These are phyloP conservation scores for Troides helena DNA, from an alignment of 2,888 invertebrate species.

Conservation along the genomic window DNA sequence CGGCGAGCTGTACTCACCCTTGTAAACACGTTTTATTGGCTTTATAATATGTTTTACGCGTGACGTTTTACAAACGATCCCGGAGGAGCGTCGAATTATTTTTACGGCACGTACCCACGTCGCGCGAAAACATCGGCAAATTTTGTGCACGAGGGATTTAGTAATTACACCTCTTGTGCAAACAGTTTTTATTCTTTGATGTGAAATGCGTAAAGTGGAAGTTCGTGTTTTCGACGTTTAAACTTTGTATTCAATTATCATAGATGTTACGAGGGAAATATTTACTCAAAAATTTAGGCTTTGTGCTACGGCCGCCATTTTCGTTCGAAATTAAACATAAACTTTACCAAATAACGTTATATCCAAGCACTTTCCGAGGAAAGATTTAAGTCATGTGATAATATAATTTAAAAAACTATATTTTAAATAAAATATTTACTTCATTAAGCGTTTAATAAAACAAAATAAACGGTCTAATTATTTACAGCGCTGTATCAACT, in stretches of 20 bases:
- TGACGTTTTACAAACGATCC: constrained; percentile 81
- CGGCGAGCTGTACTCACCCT: constrained; percentile 75
- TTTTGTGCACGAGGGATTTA: constrained; percentile 71
- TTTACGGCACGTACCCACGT: constrained; percentile 75
- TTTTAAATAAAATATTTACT: too few species aligned
- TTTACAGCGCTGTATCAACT: too few species aligned
- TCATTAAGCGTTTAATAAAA: too few species aligned
- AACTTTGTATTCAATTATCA: constrained; percentile 37
- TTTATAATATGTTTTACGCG: constrained; percentile 81
- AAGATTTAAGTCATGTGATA: too few species aligned
- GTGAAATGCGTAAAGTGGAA: constrained; percentile 46
- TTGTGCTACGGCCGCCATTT: too few species aligned
- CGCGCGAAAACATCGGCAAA: constrained; percentile 68
- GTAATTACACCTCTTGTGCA: constrained; percentile 72
- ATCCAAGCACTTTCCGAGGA: too few species aligned
- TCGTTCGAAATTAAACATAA: constrained; percentile 2
- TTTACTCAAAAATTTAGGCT: constrained; percentile 1
- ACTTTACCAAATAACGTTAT: too few species aligned
- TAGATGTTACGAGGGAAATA: constrained; percentile 10
- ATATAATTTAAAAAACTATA: too few species aligned
- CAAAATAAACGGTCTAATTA: too few species aligned
- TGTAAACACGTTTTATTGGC: constrained; percentile 81
- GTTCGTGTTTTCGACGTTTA: constrained; percentile 47
- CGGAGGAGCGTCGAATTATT: constrained; percentile 76
- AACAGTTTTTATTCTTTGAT: constrained; percentile 62